Percentiles rank a stretch among this genome's conserved stretches.
Conservation (phyloP, 1,140 invertebrate genomes). For the Drosophila sucinea region DNA sequence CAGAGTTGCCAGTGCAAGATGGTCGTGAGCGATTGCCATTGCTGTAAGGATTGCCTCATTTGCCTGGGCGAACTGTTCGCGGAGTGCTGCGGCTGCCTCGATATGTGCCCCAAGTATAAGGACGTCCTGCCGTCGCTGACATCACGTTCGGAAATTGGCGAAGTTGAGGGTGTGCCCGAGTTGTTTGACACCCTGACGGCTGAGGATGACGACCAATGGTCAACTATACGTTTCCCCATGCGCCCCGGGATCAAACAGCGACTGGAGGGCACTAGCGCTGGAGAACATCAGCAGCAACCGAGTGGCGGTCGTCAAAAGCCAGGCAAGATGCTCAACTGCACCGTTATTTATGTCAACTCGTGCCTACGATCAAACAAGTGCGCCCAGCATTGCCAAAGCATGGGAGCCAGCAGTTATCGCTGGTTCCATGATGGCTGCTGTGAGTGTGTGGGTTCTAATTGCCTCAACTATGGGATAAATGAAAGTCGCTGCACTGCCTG, state of each 20-base stretch:
- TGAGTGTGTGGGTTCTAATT: constrained; percentile 95
- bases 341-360: constrained; percentile 95
- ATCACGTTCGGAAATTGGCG: constrained; percentile 93
- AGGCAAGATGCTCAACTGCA: constrained; percentile 91
- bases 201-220: constrained; percentile 90
- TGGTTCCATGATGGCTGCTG: constrained; percentile 99
- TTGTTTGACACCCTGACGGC: constrained; percentile 92
- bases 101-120: constrained; percentile 95
- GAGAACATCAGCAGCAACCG: neutral
- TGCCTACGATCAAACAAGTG: constrained; percentile 95
- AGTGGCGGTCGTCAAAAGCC: neutral
- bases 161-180: constrained; percentile 91
- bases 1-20: constrained; percentile 96
- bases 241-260: constrained; percentile 55
- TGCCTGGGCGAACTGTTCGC: constrained; percentile 94
- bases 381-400: constrained; percentile 75
- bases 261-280: constrained; percentile 35
- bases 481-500: constrained; percentile 85
- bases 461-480: constrained; percentile 96
- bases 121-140: constrained; percentile 88
- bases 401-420: constrained; percentile 84
- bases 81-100: constrained; percentile 96
- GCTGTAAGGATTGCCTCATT: constrained; percentile 95
- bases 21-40: constrained; percentile 91
- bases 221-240: constrained; percentile 88